A percentile compares a stretch with the other conserved stretches of the same genome.
phyloP scores from a whole-genome alignment of 2,113 vertebrate species.

The Bothrops jararaca region DNA sequence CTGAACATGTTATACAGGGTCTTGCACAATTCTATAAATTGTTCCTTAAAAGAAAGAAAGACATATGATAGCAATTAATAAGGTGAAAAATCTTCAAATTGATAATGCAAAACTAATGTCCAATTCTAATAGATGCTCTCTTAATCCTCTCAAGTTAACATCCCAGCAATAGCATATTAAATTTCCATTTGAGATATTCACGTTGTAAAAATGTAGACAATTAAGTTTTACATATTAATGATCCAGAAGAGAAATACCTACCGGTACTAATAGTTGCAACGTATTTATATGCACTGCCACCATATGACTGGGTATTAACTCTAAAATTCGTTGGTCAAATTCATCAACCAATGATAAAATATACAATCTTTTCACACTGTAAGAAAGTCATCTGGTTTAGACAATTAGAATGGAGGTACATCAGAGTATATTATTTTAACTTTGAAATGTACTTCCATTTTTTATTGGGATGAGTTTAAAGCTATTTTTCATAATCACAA shows the following conservation, averaged over 20 bases:
- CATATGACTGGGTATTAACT: background rate
- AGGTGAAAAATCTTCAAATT: background rate
- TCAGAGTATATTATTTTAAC: too few species aligned
- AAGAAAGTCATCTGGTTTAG: background rate
- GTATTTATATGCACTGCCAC: background rate
- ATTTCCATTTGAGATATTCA: background rate
- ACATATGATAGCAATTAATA: background rate
- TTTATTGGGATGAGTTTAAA: background rate
- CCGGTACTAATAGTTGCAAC: background rate
- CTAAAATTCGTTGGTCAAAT: background rate
- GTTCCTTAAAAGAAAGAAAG: constrained; percentile 76
- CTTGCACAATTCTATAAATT: constrained; percentile 97
- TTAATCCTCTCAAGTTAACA: background rate
- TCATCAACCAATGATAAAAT: background rate
- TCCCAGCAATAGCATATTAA: background rate
- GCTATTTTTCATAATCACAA: background rate
- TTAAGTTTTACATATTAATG: background rate
- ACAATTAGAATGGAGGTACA: background rate
- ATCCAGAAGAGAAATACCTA: background rate
- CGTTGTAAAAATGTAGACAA: background rate
- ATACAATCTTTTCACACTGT: background rate
- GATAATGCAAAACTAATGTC: background rate
- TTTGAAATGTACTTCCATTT: background rate
- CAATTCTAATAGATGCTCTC: background rate
- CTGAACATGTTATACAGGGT: constrained; percentile 98